phyloP scores from a whole-genome alignment of 2,113 vertebrate species.

The Salvelinus alpinus region DNA sequence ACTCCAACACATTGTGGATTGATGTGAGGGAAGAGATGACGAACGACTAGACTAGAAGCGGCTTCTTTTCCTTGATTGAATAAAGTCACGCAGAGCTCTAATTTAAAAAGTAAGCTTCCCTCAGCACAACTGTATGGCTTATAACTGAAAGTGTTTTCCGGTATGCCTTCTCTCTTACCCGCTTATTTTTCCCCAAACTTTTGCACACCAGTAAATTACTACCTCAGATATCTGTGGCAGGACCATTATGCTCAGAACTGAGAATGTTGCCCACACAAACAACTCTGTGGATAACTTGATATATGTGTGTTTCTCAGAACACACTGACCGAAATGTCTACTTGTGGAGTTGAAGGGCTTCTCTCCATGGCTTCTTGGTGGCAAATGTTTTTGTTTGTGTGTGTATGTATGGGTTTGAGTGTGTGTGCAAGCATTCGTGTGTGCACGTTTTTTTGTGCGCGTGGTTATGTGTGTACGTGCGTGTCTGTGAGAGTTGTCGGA shows the following conservation, averaged over 20 bases:
- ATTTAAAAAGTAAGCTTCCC: no score
- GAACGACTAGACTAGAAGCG: neutral
- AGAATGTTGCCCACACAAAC: no score
- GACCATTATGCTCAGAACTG: no score
- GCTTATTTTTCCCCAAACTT: no score
- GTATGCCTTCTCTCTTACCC: neutral
- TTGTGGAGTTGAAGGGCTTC: neutral
- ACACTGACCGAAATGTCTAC: slow-evolving; percentile 1
- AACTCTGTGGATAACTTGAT: neutral
- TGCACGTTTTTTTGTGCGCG: neutral
- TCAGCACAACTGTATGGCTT: no score
- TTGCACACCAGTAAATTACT: no score
- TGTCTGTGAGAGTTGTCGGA: neutral
- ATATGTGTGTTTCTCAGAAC: slow-evolving; percentile 12
- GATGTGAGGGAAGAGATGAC: neutral
- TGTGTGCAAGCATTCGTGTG: slow-evolving; percentile 18
- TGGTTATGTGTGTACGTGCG: no score
- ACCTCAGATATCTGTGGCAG: no score
- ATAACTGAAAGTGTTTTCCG: no score
- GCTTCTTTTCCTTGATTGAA: neutral
- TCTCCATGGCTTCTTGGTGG: no score
- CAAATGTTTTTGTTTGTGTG: no score
- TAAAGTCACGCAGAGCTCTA: neutral
- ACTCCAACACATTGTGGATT: neutral
- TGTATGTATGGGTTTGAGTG: neutral